Evolutionary conservation across 2,888 invertebrate species (phyloP), one percentile per base, ranked within the genome.

Genomic region (Sphaerophoria taeniata): DNA sequence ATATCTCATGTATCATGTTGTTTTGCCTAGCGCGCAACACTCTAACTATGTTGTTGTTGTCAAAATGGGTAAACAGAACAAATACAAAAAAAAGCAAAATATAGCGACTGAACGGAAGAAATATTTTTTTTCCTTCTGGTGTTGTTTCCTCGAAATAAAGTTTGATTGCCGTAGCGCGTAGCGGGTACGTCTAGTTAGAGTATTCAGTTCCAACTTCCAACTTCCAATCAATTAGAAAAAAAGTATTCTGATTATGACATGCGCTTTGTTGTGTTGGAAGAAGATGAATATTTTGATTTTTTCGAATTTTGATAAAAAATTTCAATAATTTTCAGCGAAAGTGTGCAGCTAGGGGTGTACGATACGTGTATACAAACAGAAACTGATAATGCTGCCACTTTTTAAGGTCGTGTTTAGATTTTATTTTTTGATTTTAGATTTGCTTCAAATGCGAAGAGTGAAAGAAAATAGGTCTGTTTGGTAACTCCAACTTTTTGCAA

Each of bases 1-100:
- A 49, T 39, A n/a, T 39, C 1, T 24, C 87, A 87, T 87, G 88
- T 87, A 4, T 39, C 12, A 12, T 24, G 12, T 89, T 88, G 71
- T 84, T 83, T 81, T 72, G 55, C 6, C 11, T 53, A 34, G 39
- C 67, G 67, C 67, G 36, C 58, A 24, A 24, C 24, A 82, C 56
- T 72, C 65, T 39, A 60, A 51, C 45, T 67, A 55, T 39, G 34
- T 77, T 58, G 73, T 72, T 77, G 72, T 61, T 77, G 72, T 76
- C 47, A 77, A 72, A 39, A 43, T 47, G 58, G 49, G 55, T 45
- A 16, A 51, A 6, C 77, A 56, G 39, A 72, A 78, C 31, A 43
- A 53, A 61, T 16, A 39, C 33, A 67, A 67, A 60, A 36, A 11
- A 3, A 34, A 61, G 43, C 60, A 55, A 69, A 70, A 11, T 47